Evolutionary conservation across 2,797 vertebrate genomes (phyloP).

Genomic region (Ctenosaura bakeri): DNA sequence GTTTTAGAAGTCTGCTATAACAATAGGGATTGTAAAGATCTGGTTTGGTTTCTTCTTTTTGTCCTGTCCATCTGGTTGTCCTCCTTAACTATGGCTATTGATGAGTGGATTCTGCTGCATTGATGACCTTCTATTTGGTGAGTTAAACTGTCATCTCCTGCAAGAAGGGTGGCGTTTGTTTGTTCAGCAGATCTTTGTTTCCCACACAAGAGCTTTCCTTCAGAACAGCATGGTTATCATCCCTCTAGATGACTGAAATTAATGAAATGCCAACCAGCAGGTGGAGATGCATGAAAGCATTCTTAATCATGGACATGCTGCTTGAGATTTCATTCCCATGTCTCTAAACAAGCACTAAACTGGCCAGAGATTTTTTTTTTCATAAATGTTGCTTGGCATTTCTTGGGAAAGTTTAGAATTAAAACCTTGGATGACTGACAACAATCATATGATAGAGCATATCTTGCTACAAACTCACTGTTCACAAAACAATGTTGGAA

Average conservation of each 20-base stretch:
- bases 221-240: not conserved
- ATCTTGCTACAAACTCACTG: constrained; percentile 17
- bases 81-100: not conserved
- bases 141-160: rapidly evolving
- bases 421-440: constrained; percentile 43
- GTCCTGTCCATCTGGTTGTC: not conserved
- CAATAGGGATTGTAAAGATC: not conserved
- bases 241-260: constrained; percentile 45
- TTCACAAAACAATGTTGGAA: constrained; percentile 14
- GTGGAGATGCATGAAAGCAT: constrained; percentile 78
- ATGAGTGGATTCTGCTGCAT: not conserved
- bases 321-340: constrained; percentile 60
- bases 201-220: not conserved
- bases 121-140: not conserved
- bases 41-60: not conserved
- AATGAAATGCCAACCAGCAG: constrained; percentile 75
- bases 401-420: constrained; percentile 41
- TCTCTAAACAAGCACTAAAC: constrained; percentile 57
- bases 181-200: rapidly evolving
- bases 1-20: constrained; percentile 12
- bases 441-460: constrained; percentile 39
- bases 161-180: not conserved
- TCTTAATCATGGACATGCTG: constrained; percentile 53
- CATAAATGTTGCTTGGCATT: constrained; percentile 29
- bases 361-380: constrained; percentile 11